Evolutionary conservation across 1,140 invertebrate genomes (phyloP), one percentile per base, ranked within the genome.

Genomic region (Kradibia gibbosae): DNA sequence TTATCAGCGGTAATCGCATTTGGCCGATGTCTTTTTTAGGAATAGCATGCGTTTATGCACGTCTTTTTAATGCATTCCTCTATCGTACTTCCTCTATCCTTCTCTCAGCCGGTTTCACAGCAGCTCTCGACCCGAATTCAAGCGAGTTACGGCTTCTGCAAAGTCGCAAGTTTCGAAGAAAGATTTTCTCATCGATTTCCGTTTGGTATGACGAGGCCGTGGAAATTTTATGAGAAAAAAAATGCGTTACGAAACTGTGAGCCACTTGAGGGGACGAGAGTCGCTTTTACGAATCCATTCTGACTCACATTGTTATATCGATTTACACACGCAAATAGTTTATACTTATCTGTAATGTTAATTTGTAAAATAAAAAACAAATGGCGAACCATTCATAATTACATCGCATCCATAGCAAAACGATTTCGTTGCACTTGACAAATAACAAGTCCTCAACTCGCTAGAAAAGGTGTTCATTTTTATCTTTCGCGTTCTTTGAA

Each of bases 111-210:
- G 39, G 20, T 65, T 20, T 80, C 73, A 57, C 73, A 25, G 60
- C 60, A 25, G 36, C 50, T 42, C 78, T 80, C 78, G 78, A 80
- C 78, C 78, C 78, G 78, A 74, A 80, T 80, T 65, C 71, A 28
- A 48, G 71, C 76, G 78, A 80, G 71, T 80, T 74, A 80, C 55
- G 71, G 62, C 71, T 80, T 80, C 78, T 67, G 45, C 78, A 74
- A 80, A 80, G 78, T 80, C 55, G 78, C 74, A 80, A 74, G 67
- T 80, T 75, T 81, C 79, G 72, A 62, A 28, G 79, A 81, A 81
- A 81, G 79, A 75, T 81, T 81, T 81, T 81, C 71, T 75, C 79
- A 75, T 81, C 67, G 78, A 80, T 80, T 80, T 80, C 78, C 53
- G 50, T 80, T 50, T 15, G 25, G n/a, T 39, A 17, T 34, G 11